These are phyloP conservation scores for Cervus canadensis DNA, from an alignment of 2,113 vertebrate species.

Conservation along the genomic window DNA sequence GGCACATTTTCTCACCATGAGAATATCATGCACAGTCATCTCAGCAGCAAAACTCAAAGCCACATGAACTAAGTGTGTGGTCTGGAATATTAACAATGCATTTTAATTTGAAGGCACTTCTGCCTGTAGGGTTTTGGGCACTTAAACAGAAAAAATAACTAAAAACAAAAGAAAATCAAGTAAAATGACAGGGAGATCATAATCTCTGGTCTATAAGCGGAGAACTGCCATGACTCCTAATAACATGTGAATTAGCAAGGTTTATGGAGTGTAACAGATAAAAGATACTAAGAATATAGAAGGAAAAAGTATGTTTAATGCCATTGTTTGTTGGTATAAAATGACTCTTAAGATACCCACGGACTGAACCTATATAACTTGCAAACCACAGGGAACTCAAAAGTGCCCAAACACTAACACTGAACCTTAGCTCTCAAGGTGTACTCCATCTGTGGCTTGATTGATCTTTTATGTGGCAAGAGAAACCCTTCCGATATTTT, in stretches of 20 bases:
- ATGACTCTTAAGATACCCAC: neutral
- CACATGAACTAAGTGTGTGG: constrained; percentile 24
- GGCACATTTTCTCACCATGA: constrained; percentile 24
- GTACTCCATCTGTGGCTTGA: neutral
- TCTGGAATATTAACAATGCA: constrained; percentile 57
- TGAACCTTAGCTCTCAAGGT: neutral
- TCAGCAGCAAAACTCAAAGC: constrained; percentile 44
- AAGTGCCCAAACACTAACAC: neutral
- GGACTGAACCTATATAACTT: neutral
- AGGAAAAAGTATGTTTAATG: neutral
- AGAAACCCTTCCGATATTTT: constrained; percentile 1
- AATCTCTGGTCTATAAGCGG: constrained; percentile 20
- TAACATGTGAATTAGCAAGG: neutral
- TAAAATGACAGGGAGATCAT: neutral
- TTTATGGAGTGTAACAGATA: neutral
- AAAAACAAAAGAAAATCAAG: constrained; percentile 56
- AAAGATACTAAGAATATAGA: neutral
- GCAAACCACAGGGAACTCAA: neutral
- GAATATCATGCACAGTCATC: neutral
- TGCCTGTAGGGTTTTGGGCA: constrained; percentile 48
- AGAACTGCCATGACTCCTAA: constrained; percentile 1
- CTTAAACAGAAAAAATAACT: constrained; percentile 47
- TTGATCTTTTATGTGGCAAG: constrained; percentile 7
- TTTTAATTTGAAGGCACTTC: constrained; percentile 53
- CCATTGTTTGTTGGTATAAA: neutral